phyloP scores from a whole-genome alignment of 2,888 invertebrate genomes.

The Leucozona laternaria region DNA sequence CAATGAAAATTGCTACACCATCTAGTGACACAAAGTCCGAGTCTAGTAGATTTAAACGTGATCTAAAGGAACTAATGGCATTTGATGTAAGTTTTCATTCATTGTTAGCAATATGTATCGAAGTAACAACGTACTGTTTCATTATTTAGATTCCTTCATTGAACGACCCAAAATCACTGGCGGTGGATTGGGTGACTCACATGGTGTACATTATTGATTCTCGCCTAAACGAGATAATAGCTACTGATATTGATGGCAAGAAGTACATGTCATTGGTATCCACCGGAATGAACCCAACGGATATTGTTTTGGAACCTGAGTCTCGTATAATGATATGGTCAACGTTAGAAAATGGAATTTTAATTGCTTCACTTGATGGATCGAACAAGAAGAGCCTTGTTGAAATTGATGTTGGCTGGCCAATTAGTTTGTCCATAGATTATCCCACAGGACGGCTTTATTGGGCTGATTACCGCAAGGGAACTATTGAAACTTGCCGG shows the following conservation, averaged over 20 bases:
- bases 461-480: conserved; percentile 93
- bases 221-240: conserved; percentile 82
- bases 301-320: conserved; percentile 88
- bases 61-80: conserved; percentile 81
- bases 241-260: conserved; percentile 82
- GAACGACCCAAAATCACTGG: conserved; percentile 89
- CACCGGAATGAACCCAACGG: conserved; percentile 87
- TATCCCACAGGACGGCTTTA: conserved; percentile 90
- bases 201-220: conserved; percentile 89
- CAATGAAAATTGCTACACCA: conserved; percentile 83
- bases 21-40: conserved; percentile 78
- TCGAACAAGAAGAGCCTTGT: conserved; percentile 85
- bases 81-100: conserved; percentile 79
- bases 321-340: conserved; percentile 89
- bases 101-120: neutral
- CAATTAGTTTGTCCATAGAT: conserved; percentile 90
- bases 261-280: conserved; percentile 81
- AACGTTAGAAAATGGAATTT: conserved; percentile 88
- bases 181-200: conserved; percentile 89
- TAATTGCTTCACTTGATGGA: conserved; percentile 88
- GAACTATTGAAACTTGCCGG: conserved; percentile 88
- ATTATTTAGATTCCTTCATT: conserved; percentile 84
- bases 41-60: conserved; percentile 78
- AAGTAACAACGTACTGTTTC: neutral
- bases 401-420: conserved; percentile 87